Evolutionary conservation across 2,113 vertebrate species (phyloP).

Genomic region (Vireo altiloquus): DNA sequence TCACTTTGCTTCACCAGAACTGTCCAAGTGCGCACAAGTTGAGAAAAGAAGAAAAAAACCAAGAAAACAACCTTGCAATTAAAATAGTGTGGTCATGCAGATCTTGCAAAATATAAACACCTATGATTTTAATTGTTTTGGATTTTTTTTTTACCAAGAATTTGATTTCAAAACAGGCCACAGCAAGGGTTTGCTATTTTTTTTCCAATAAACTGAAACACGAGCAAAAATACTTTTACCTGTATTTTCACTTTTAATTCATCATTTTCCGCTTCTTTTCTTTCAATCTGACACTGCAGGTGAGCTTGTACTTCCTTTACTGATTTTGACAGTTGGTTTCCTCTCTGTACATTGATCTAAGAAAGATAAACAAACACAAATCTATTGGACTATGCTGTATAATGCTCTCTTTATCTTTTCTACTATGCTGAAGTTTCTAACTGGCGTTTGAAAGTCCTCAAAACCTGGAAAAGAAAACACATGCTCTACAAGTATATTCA

Average conservation of each 20-base stretch:
- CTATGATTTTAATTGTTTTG: not conserved
- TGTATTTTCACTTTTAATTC: constrained; percentile 78
- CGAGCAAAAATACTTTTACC: constrained; percentile 64
- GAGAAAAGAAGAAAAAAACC: not conserved
- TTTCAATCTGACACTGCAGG: constrained; percentile 80
- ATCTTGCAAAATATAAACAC: not conserved
- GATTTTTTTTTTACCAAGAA: not conserved
- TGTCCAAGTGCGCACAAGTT: not conserved
- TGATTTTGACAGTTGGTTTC: constrained; percentile 70
- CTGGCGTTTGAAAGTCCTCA: not conserved
- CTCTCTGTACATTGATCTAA: constrained; percentile 75
- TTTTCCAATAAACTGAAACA: not conserved
- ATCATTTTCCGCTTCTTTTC: constrained; percentile 82
- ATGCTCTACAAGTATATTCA: not conserved
- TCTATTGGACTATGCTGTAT: not conserved
- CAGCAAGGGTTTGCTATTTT: not conserved
- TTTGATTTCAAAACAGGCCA: not conserved
- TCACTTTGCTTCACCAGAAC: not conserved
- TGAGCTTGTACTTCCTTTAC: constrained; percentile 75
- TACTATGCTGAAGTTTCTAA: not conserved
- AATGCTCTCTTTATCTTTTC: not conserved
- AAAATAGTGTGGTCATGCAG: not conserved
- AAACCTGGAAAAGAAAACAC: not conserved
- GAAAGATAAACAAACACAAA: not conserved
- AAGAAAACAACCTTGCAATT: not conserved